These are phyloP conservation scores for Ammodramus savannarum DNA, from an alignment of 2,113 vertebrate species.

Conservation along the genomic window DNA sequence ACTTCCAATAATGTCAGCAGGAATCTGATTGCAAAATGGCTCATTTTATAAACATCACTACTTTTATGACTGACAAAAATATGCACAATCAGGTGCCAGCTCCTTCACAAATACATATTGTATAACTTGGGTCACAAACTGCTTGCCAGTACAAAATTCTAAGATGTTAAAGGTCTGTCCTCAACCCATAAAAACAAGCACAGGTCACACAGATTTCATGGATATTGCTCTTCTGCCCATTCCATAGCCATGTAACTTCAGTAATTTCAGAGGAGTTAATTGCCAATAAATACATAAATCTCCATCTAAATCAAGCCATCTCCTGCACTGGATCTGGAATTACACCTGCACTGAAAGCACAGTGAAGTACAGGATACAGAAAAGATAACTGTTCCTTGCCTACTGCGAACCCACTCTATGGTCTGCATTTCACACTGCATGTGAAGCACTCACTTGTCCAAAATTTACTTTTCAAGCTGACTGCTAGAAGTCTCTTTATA, in stretches of 20 bases:
- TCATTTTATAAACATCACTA: constrained; percentile 50
- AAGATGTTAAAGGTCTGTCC: neutral
- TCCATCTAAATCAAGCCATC: neutral
- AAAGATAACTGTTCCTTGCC: neutral
- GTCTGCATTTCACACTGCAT: neutral
- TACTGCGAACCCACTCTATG: neutral
- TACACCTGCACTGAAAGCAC: neutral
- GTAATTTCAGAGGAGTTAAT: neutral
- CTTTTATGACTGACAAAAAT: constrained; percentile 45
- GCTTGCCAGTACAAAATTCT: neutral
- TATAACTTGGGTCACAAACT: neutral
- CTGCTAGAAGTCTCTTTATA: constrained; percentile 22
- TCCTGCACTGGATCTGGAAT: neutral
- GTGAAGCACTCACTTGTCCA: neutral
- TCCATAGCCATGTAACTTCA: neutral
- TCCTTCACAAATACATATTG: constrained; percentile 24
- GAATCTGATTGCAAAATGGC: constrained; percentile 48
- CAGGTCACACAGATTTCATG: neutral
- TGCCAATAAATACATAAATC: neutral
- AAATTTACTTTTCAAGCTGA: neutral
- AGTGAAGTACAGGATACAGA: constrained; percentile 14
- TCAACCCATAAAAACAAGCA: neutral
- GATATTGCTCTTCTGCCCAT: neutral
- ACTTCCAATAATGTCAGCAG: constrained; percentile 55
- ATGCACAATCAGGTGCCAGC: constrained; percentile 6